Base-by-base conservation (phyloP, 2,113 vertebrate species). In the Papio anubis region DNA sequence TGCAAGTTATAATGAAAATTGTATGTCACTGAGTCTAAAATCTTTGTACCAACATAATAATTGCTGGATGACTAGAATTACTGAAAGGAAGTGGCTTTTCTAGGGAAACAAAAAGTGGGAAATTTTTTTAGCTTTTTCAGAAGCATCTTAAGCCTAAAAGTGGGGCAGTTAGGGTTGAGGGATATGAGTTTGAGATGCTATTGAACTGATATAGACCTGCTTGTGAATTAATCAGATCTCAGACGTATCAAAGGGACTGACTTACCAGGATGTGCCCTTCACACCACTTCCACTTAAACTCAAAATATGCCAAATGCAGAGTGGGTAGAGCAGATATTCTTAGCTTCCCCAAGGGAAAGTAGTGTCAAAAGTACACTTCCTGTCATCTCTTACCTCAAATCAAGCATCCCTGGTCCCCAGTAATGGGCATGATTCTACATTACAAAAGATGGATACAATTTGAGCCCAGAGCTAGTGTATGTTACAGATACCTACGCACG, bases 11-110 rank as follows among this genome's bases (percentile, higher is more conserved):
- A 86, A 96, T 93, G 96, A 94, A 83, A 90, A 94, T 93, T 92
- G 35, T 59, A 89, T 52, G 82, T 27, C 91, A 72, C 43, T 18
- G 38, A 76, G 82, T 83, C 94, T 85, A 79, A 95, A 81, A 90
- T 97, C n/a, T 70, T 95, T 94, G 88, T 91, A 85, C 68, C 86
- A 92, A 94, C 97, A 84, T 93, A 76, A 91, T 97, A 93, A 96
- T 88, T 87, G 90, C 45, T 35, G 13, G 57, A 76, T 87, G 43
- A 52, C 73, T 76, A 5, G 52, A 55, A 82, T 97, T 92, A 48
- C 75, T 93, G 79, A 91, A 97, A 96, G 59, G 75, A 96, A 97
- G 75, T 87, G 38, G 78, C 30, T 96, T 97, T 87, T 79, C 16
- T 45, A 79, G 57, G 84, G 94, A 97, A 97, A 93, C 45, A 94